Conservation (phyloP, 1,140 invertebrate genomes). For the Macrocentrus cingulum region DNA sequence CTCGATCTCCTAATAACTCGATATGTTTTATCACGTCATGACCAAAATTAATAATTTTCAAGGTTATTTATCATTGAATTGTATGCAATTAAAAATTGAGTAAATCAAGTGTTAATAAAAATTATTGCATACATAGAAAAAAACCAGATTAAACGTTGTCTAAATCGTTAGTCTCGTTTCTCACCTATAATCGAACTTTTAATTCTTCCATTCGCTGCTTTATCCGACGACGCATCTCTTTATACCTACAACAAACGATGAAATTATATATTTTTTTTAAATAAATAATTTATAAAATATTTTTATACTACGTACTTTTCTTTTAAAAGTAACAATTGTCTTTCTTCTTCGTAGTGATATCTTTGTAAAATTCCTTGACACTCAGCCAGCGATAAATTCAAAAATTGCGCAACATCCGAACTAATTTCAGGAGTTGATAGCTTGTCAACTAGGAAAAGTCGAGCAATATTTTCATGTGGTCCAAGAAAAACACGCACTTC, state of each 20-base stretch:
- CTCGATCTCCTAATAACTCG: background rate
- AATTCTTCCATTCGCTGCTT: conserved; percentile 72
- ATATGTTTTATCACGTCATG: conserved; percentile 17
- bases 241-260: conserved; percentile 60
- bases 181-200: conserved; percentile 65
- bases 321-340: conserved; percentile 69
- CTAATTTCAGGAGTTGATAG: conserved; percentile 74
- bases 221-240: conserved; percentile 68
- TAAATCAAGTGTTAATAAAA: no score
- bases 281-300: conserved; percentile 9
- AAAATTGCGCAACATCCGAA: conserved; percentile 79
- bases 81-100: no score
- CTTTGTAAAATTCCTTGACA: conserved; percentile 77
- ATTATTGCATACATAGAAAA: conserved; percentile 20
- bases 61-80: conserved; percentile 1
- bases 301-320: conserved; percentile 64
- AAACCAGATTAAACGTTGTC: conserved; percentile 19
- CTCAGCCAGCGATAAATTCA: conserved; percentile 78
- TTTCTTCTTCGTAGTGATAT: conserved; percentile 76
- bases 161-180: conserved; percentile 26
- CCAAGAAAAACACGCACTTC: conserved; percentile 76
- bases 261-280: conserved; percentile 17
- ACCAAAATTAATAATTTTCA: background rate
- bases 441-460: conserved; percentile 79
- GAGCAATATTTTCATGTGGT: conserved; percentile 80